phyloP scores from a whole-genome alignment of 2,888 invertebrate genomes.

The Cryptocephalus primarius region DNA sequence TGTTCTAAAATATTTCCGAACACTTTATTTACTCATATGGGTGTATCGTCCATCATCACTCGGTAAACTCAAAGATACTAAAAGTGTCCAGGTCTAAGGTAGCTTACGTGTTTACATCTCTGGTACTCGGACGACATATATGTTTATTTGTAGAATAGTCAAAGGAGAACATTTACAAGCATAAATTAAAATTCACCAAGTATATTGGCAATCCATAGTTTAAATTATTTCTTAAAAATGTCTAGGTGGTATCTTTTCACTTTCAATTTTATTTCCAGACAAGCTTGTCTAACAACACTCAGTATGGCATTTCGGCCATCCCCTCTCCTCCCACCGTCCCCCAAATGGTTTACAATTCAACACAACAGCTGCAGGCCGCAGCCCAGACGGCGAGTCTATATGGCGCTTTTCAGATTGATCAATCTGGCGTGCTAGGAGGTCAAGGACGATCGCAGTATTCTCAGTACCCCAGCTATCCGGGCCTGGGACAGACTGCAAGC shows the following conservation, averaged over 20 bases:
- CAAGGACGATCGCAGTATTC: conserved; percentile 73
- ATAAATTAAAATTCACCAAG: too few species aligned
- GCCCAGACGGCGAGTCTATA: conserved; percentile 69
- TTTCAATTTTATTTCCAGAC: conserved; percentile 26
- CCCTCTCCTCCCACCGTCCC: conserved; percentile 79
- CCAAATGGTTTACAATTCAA: conserved; percentile 65
- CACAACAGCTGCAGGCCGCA: conserved; percentile 55
- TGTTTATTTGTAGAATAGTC: too few species aligned
- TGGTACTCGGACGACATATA: too few species aligned
- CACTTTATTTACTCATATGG: too few species aligned
- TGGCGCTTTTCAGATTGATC: conserved; percentile 66
- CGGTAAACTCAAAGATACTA: too few species aligned
- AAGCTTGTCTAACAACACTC: conserved; percentile 38
- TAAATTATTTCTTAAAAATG: too few species aligned
- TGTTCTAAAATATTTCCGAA: too few species aligned
- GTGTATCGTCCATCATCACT: too few species aligned
- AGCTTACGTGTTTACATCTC: too few species aligned
- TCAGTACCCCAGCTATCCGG: conserved; percentile 51
- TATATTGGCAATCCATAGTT: too few species aligned
- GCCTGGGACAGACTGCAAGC: conserved; percentile 52
- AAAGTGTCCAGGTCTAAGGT: too few species aligned
- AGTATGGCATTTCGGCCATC: conserved; percentile 74
- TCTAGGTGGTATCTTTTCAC: not conserved
- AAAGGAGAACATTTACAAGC: too few species aligned
- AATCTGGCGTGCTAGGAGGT: conserved; percentile 41